Evolutionary conservation across 2,888 invertebrate species (phyloP), one percentile per base, ranked within the genome.

Genomic region (Linyphia triangularis): DNA sequence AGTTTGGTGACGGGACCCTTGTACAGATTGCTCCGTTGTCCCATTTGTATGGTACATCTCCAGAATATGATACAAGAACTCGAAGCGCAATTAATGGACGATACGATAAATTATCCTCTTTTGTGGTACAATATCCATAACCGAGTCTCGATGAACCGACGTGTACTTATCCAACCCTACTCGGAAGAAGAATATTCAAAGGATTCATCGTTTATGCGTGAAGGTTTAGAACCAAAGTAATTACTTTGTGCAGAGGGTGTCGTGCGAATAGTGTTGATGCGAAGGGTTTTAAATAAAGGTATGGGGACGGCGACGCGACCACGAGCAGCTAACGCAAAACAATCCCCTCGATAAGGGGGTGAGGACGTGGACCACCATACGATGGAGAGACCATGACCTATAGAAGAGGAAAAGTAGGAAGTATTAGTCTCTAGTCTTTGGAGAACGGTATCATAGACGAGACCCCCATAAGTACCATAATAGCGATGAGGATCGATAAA

Each of bases 61-160:
- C 30, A 13, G 0, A 26, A 3, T 0, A 33, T 30, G 3, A 19
- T 57, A 1, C 10, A n/a, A 0, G 26, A 30, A 57, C 30, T 73
- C 0, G 10, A 30, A 1, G 6, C 4, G 5, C 43, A 43, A 26
- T 26, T 72, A 5, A 16, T 43, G 5, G 28, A 72, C 28, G n/a
- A 43, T 0, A 2, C 22, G 1, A 10, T 40, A 4, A 5, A 43
- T n/a, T 51, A 51, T 28, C 26, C 51, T 13, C 9, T 13, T 0
- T 0, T 72, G 51, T 72, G 72, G 72, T 72, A 51, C 5, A n/a
- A 73, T 30, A 73, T 73, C 19, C 73, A 73, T 9, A 73, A 73
- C 30, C 51, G n/a, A 2, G 75, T 75, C 16, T 30, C 26, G 13
- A n/a, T 13, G 13, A 61, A 40, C 40, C 5, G 13, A 28, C 10